Evolutionary conservation across 1,140 invertebrate genomes (phyloP).

Genomic region (Myzus persicae): DNA sequence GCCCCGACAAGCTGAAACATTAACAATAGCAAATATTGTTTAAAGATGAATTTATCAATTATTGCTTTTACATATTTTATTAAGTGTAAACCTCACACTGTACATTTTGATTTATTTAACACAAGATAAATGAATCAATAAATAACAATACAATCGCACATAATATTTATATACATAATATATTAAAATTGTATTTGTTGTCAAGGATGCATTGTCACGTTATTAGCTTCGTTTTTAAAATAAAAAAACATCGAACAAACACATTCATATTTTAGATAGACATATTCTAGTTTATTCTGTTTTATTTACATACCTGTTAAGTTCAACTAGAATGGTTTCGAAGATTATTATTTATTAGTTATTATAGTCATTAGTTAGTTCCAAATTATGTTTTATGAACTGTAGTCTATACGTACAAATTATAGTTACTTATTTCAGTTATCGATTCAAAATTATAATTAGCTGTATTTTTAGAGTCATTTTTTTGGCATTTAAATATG

Average conservation of each 20-base stretch:
- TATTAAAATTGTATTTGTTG: not conserved
- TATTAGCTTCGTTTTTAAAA: not conserved
- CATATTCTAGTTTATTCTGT: not conserved
- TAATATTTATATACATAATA: not conserved
- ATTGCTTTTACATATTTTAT: not conserved
- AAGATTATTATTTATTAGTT: not conserved
- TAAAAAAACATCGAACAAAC: not conserved
- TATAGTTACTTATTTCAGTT: not conserved
- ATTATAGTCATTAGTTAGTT: not conserved
- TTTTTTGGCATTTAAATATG: not conserved
- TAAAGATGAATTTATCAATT: not conserved
- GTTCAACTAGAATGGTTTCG: not conserved
- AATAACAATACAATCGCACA: not conserved
- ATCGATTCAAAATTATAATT: not conserved
- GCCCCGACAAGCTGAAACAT: conserved; percentile 56
- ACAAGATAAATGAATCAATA: not conserved
- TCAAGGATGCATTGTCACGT: not conserved
- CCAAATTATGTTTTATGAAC: not conserved
- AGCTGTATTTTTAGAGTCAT: not conserved
- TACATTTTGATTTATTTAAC: not conserved
- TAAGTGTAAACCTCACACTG: not conserved
- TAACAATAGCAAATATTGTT: not conserved
- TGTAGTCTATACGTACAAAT: not conserved
- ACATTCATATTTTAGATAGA: too few species aligned
- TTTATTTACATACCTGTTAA: not conserved